Percentiles rank a stretch among this genome's conserved stretches.
These are phyloP conservation scores for Drosophila ogumai DNA, from an alignment of 1,140 invertebrate genomes.

Conservation along the genomic window DNA sequence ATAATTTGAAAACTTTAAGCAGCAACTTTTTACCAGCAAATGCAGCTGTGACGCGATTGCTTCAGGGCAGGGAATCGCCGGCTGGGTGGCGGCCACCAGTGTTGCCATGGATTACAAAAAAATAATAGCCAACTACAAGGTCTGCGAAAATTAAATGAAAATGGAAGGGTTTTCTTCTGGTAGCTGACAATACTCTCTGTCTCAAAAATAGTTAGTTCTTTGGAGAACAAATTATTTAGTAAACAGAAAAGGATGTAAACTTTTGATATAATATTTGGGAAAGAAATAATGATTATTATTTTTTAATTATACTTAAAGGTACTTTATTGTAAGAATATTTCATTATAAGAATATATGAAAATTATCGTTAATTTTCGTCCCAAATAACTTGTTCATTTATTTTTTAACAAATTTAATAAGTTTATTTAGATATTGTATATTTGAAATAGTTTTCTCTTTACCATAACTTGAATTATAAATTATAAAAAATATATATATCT, in stretches of 20 bases:
- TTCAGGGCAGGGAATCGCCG: background rate
- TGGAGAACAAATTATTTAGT: background rate
- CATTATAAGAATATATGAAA: background rate
- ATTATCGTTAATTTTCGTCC: too few relatives aligned
- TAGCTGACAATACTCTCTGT: background rate
- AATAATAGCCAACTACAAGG: constrained; percentile 1
- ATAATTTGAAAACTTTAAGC: constrained; percentile 83
- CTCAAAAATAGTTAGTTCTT: background rate
- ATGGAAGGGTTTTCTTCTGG: background rate
- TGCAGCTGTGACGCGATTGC: constrained; percentile 65
- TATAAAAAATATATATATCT: background rate
- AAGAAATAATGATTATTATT: background rate
- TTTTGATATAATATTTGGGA: background rate
- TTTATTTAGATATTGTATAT: background rate
- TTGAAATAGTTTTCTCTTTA: background rate
- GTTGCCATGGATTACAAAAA: constrained; percentile 8
- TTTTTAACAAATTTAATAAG: background rate
- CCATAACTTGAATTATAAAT: background rate
- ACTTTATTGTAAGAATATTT: background rate
- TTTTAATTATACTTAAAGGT: background rate
- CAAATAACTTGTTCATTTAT: background rate
- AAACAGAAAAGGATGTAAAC: too few relatives aligned
- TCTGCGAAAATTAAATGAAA: background rate
- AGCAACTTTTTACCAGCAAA: constrained; percentile 52
- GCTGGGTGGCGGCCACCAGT: constrained; percentile 18